These are phyloP conservation scores for Henricia sp. DNA, from an alignment of 53 echinoderm and acorn worm species.

Conservation along the genomic window DNA sequence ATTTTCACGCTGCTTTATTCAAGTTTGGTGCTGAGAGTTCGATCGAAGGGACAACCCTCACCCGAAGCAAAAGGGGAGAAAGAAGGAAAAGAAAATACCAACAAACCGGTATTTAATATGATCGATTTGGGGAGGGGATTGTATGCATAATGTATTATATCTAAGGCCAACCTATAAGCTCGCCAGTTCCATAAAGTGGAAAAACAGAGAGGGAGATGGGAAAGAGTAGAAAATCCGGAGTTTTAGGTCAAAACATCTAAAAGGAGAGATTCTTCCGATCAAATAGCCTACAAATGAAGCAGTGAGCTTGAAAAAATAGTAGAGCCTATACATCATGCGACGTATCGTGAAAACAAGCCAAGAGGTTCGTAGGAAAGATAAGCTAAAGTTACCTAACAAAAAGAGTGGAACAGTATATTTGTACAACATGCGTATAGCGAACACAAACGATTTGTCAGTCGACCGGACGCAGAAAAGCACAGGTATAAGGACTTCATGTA, in stretches of 20 bases:
- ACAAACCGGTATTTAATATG: slow-evolving; percentile 60
- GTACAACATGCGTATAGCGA: too few relatives aligned
- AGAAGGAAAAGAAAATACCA: slow-evolving; percentile 52
- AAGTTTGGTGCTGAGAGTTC: slow-evolving; percentile 29
- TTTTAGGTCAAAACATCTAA: slow-evolving; percentile 16
- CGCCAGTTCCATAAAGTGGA: slow-evolving; percentile 5
- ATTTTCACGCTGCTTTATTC: slow-evolving; percentile 12
- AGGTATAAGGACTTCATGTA: too few relatives aligned
- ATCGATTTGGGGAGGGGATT: slow-evolving; percentile 20
- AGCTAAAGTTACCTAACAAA: too few relatives aligned
- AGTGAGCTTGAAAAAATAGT: too few relatives aligned
- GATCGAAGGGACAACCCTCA: slow-evolving; percentile 54
- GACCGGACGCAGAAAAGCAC: too few relatives aligned
- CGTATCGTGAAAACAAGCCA: too few relatives aligned
- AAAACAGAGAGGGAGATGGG: neutral
- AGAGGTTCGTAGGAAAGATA: too few relatives aligned
- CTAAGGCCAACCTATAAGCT: neutral
- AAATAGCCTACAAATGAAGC: too few relatives aligned
- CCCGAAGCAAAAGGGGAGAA: neutral
- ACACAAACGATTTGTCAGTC: too few relatives aligned
- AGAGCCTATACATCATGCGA: too few relatives aligned
- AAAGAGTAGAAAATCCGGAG: neutral
- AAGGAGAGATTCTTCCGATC: neutral
- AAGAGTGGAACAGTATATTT: too few relatives aligned
- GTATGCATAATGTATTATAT: slow-evolving; percentile 61